Evolutionary conservation across 2,888 invertebrate genomes (phyloP).

Genomic region (Hypsopygia costalis): DNA sequence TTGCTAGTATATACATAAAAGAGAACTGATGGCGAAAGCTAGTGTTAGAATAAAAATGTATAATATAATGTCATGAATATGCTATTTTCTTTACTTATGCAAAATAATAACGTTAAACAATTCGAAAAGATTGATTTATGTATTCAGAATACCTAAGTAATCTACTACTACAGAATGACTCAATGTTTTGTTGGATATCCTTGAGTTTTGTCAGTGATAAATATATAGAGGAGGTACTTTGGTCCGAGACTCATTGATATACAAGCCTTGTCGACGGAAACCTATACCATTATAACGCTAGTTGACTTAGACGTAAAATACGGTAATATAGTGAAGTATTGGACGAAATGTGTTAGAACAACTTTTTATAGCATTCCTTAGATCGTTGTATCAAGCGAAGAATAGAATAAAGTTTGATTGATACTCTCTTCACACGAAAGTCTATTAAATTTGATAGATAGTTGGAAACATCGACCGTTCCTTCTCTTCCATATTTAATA

Average conservation of each 20-base stretch:
- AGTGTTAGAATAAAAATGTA: no score
- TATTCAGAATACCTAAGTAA: neutral
- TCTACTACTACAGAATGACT: neutral
- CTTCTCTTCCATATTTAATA: constrained; percentile 10
- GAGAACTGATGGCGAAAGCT: no score
- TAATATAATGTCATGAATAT: constrained; percentile 7
- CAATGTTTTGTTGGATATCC: neutral
- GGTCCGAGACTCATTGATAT: neutral
- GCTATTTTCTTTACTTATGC: no score
- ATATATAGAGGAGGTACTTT: neutral
- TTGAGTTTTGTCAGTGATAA: constrained; percentile 3
- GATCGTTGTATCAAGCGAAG: constrained; percentile 20
- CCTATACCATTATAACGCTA: constrained; percentile 9
- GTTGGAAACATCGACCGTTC: constrained; percentile 18
- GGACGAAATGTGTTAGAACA: neutral
- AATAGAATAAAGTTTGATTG: constrained; percentile 33
- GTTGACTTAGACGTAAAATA: constrained; percentile 1
- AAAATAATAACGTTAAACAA: no score
- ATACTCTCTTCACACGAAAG: constrained; percentile 36
- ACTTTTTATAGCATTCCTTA: constrained; percentile 22
- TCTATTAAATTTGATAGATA: constrained; percentile 26
- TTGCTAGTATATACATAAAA: no score
- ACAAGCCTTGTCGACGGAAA: neutral
- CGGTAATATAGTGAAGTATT: neutral
- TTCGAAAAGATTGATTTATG: no score